Percentiles rank a stretch among this genome's conserved stretches.
phyloP scores from a whole-genome alignment of 1,140 invertebrate species.

The Spodoptera litura region DNA sequence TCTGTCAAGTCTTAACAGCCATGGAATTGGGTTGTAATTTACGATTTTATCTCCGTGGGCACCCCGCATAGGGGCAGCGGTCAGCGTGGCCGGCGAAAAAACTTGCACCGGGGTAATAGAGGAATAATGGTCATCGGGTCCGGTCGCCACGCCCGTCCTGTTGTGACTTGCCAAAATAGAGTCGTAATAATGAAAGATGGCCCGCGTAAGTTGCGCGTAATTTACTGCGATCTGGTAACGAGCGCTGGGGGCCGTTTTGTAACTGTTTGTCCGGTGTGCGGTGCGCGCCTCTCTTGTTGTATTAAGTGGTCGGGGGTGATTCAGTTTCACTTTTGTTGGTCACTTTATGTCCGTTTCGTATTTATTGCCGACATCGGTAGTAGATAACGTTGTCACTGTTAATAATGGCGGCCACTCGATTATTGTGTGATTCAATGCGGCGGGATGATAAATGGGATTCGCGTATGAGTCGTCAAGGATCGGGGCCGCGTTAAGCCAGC shows the following conservation, averaged over 20 bases:
- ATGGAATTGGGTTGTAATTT: constrained; percentile 86
- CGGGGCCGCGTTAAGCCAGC: constrained; percentile 63
- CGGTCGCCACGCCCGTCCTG: constrained; percentile 71
- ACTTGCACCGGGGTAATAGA: constrained; percentile 65
- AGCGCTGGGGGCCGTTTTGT: constrained; percentile 60
- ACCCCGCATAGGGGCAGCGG: constrained; percentile 81
- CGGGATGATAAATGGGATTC: constrained; percentile 53
- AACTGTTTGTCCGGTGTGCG: constrained; percentile 65
- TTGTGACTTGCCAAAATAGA: constrained; percentile 83
- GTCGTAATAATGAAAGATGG: constrained; percentile 79
- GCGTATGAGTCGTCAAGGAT: constrained; percentile 52
- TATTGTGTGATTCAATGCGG: constrained; percentile 42
- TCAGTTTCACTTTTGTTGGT: constrained; percentile 79
- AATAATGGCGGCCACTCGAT: constrained; percentile 51
- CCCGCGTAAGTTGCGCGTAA: constrained; percentile 74
- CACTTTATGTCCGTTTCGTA: constrained; percentile 69
- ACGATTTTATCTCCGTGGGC: constrained; percentile 82
- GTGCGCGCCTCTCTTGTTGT: constrained; percentile 64
- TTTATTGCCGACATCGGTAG: constrained; percentile 65
- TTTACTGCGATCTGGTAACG: constrained; percentile 75
- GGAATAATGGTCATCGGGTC: constrained; percentile 71
- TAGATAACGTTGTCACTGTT: constrained; percentile 65
- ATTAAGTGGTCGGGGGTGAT: constrained; percentile 66
- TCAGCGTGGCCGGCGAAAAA: constrained; percentile 77
- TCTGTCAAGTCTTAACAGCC: constrained; percentile 84